Conservation (phyloP, 2,888 invertebrate species). For the Clusia tigrina region DNA sequence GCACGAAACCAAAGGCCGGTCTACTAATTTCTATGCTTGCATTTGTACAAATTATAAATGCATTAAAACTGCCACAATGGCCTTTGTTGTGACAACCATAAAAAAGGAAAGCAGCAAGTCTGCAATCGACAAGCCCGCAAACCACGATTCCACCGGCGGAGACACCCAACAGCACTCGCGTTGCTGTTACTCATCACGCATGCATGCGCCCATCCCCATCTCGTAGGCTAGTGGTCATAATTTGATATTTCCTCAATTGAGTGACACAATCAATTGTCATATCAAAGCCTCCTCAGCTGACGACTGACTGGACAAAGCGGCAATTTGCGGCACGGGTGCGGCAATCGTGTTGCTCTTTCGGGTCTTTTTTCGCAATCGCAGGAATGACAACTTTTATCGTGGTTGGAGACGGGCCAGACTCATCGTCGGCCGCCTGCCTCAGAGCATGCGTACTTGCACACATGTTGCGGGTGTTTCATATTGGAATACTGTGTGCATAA, state of each 20-base stretch:
- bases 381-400: constrained; percentile 1
- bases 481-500: background rate
- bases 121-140: background rate
- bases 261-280: constrained; percentile 36
- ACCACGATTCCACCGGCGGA: background rate
- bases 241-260: constrained; percentile 64
- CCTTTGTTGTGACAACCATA: background rate
- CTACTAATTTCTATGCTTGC: background rate
- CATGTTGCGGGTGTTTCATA: background rate
- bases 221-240: constrained; percentile 43
- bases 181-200: no score
- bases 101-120: background rate
- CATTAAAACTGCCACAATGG: background rate
- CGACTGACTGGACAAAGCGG: constrained; percentile 34
- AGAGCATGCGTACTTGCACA: background rate
- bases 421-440: background rate
- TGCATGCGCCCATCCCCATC: constrained; percentile 33
- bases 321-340: constrained; percentile 21
- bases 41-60: background rate
- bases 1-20: background rate
- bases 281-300: constrained; percentile 8
- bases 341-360: background rate
- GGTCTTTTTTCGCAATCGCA: background rate
- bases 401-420: background rate
- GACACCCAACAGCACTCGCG: background rate